Percentiles rank a stretch among this genome's conserved stretches.
Conservation (phyloP, 2,888 invertebrate species). For the Ichneumon xanthorius region DNA sequence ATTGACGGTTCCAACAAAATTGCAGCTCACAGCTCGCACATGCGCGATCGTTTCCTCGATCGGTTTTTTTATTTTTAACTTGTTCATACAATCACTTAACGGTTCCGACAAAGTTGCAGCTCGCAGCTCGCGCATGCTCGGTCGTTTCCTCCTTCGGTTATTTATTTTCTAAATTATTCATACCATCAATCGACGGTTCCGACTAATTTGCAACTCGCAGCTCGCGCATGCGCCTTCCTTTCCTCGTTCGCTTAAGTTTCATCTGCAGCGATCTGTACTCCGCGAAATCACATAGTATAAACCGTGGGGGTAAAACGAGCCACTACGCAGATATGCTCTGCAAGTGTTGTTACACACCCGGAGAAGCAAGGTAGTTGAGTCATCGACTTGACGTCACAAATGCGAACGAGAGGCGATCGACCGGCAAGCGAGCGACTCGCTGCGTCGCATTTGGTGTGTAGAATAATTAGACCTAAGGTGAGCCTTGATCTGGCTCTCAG, state of each 20-base stretch:
- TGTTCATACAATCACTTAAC: background rate
- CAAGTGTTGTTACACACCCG: background rate
- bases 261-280: background rate
- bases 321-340: background rate
- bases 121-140: background rate
- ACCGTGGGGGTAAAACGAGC: background rate
- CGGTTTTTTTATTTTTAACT: no score
- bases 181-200: background rate
- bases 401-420: conserved; percentile 73
- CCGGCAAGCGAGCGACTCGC: conserved; percentile 71
- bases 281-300: background rate
- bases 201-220: background rate
- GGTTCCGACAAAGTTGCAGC: background rate
- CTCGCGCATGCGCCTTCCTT: background rate
- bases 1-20: background rate
- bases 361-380: conserved; percentile 50
- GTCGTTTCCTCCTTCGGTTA: background rate
- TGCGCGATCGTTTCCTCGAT: background rate
- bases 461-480: conserved; percentile 21
- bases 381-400: conserved; percentile 61
- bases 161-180: background rate
- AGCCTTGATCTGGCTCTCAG: background rate
- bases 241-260: background rate
- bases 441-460: conserved; percentile 34
- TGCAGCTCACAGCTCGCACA: background rate